A percentile compares a stretch with the other conserved stretches of the same genome.
phyloP scores from a whole-genome alignment of 2,797 vertebrate species.

The Podarcis lilfordi region DNA sequence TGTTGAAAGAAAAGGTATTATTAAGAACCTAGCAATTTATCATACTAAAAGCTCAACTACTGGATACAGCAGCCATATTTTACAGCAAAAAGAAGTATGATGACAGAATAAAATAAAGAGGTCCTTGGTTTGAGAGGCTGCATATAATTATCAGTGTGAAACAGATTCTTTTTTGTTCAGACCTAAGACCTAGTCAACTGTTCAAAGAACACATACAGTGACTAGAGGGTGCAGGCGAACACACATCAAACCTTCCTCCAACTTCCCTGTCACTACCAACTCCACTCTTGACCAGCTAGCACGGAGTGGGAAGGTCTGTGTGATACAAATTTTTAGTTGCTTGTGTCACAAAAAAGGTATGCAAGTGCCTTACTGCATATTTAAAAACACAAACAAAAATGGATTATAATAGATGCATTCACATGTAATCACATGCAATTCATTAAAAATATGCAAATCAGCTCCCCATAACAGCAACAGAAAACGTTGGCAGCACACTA shows the following conservation, averaged over 20 bases:
- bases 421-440: too few species aligned
- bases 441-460: too few species aligned
- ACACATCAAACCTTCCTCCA: neutral
- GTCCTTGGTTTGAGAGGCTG: conserved; percentile 17
- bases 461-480: too few species aligned
- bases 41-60: conserved; percentile 51
- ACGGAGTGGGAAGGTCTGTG: neutral
- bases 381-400: too few species aligned
- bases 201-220: neutral
- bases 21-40: conserved; percentile 56
- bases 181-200: neutral
- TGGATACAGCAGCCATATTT: conserved; percentile 36
- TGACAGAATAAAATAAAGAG: conserved; percentile 38
- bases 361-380: too few species aligned
- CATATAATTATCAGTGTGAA: conserved; percentile 18
- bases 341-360: too few species aligned
- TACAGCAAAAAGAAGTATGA: conserved; percentile 22
- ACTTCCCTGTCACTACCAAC: neutral
- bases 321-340: too few species aligned
- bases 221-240: neutral
- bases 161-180: neutral
- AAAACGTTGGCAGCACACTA: too few species aligned
- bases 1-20: conserved; percentile 55
- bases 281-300: neutral
- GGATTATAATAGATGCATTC: too few species aligned